Base-by-base conservation (phyloP, 1,140 invertebrate genomes). In the Pogonomyrmex californicus region DNA sequence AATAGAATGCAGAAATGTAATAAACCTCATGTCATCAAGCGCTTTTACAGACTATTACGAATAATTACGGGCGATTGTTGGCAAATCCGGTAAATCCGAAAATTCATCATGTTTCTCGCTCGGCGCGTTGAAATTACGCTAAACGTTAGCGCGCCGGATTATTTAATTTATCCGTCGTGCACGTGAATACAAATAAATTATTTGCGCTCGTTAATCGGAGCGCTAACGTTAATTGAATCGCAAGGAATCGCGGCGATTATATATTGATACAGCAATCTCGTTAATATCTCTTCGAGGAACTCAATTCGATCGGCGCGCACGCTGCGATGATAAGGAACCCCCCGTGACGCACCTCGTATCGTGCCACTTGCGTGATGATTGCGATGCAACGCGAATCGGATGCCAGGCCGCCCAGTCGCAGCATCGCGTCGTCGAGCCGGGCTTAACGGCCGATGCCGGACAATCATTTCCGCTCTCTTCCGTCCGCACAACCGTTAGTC, bases 401-500 rank as follows among this genome's bases (percentile, higher is more conserved):
- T 10, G 17, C 9, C 9, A 1, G 9, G 17, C 17, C 51, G 44
- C 2, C 36, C n/a, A n/a, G n/a, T n/a, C n/a, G 14, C 58, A 44
- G 41, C 65, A 30, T 63, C 44, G 58, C 44, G 60, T 51, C 75
- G 10, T 41, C 36, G 36, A n/a, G 49, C 14, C 51, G 36, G 58
- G 63, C 62, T 38, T n/a, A 56, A 54, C n/a, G n/a, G n/a, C n/a
- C 79, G 66, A 33, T 60, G 77, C 23, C 41, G 47, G 47, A 47
- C 77, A 30, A 79, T 79, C 62, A 73, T 83, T 62, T 83, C 78
- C 78, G 78, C n/a, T 81, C 77, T 73, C n/a, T n/a, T 82, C 66
- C 79, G 51, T 5, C 41, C 23, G 66, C 47, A 17, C 4, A 47
- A 73, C 54, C 54, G 54, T 82, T 71, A 73, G 41, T n/a, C 44